Conservation (phyloP, 53 echinoderm and acorn worm species). For the Luidia sarsii region DNA sequence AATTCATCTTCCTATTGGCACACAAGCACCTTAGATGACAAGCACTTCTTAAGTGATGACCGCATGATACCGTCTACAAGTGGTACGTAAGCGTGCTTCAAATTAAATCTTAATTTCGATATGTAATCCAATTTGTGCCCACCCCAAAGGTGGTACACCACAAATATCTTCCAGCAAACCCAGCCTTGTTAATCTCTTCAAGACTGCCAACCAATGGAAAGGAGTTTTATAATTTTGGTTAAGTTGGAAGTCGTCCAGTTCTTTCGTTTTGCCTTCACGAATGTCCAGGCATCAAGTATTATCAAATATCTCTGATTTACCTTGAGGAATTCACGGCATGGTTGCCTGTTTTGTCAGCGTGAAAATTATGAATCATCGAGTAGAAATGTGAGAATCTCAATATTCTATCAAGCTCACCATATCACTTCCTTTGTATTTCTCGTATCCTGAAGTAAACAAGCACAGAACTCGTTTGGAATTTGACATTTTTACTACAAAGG, state of each 20-base stretch:
- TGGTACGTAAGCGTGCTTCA: constrained; percentile 27
- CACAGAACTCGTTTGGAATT: too few species aligned
- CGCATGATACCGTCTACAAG: constrained; percentile 39
- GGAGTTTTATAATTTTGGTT: neutral
- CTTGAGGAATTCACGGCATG: neutral
- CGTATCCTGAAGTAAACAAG: too few species aligned
- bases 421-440: too few species aligned
- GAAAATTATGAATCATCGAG: constrained; percentile 11
- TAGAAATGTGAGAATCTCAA: constrained; percentile 3
- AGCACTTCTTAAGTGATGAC: constrained; percentile 47
- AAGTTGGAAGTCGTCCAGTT: neutral
- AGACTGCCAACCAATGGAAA: too few species aligned
- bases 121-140: constrained; percentile 17
- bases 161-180: too few species aligned
- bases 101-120: constrained; percentile 6
- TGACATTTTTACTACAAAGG: too few species aligned
- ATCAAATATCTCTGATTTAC: constrained; percentile 2
- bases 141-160: constrained; percentile 13
- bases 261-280: constrained; percentile 24
- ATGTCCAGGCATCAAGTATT: neutral
- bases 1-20: constrained; percentile 51
- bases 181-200: too few species aligned
- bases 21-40: constrained; percentile 35
- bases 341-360: constrained; percentile 41
- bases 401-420: too few species aligned